A percentile compares a stretch with the other conserved stretches of the same genome.
Conservation (phyloP, 2,888 invertebrate species). For the Trypoxylon attenuatum region DNA sequence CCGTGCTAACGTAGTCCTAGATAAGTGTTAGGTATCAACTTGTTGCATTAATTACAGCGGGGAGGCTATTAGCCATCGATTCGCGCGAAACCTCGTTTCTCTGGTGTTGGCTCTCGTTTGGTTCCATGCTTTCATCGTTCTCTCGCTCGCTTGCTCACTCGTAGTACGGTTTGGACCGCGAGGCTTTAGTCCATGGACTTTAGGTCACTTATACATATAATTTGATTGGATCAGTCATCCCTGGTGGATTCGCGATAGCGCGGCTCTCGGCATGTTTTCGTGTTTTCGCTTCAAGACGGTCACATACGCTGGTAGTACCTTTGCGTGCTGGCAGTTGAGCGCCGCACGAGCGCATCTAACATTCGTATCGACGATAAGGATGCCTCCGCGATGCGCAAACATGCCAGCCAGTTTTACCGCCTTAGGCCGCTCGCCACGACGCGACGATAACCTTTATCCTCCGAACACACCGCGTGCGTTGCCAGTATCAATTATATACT, state of each 20-base stretch:
- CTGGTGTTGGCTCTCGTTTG: no score
- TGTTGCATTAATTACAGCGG: slow-evolving; percentile 74
- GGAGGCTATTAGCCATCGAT: slow-evolving; percentile 73
- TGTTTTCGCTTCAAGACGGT: no score
- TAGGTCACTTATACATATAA: no score
- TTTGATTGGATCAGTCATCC: no score
- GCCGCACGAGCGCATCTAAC: slow-evolving; percentile 14
- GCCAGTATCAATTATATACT: no score
- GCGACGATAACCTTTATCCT: slow-evolving; percentile 34
- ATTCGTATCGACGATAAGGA: slow-evolving; percentile 27
- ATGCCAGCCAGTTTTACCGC: slow-evolving; percentile 21
- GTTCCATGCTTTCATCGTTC: slow-evolving; percentile 60
- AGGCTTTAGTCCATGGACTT: no score
- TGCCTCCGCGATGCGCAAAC: slow-evolving; percentile 24
- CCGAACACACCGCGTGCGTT: slow-evolving; percentile 10
- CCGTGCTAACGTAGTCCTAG: slow-evolving; percentile 50
- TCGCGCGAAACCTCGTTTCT: slow-evolving; percentile 66
- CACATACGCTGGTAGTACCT: no score
- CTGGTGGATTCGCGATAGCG: no score
- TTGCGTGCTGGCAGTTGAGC: neutral
- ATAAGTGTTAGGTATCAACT: slow-evolving; percentile 74
- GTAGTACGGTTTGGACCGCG: no score
- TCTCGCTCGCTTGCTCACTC: slow-evolving; percentile 48
- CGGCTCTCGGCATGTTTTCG: no score
- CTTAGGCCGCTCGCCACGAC: neutral